Evolutionary conservation across 2,888 invertebrate species (phyloP), one percentile per base, ranked within the genome.

Genomic region (Apoderus coryli): DNA sequence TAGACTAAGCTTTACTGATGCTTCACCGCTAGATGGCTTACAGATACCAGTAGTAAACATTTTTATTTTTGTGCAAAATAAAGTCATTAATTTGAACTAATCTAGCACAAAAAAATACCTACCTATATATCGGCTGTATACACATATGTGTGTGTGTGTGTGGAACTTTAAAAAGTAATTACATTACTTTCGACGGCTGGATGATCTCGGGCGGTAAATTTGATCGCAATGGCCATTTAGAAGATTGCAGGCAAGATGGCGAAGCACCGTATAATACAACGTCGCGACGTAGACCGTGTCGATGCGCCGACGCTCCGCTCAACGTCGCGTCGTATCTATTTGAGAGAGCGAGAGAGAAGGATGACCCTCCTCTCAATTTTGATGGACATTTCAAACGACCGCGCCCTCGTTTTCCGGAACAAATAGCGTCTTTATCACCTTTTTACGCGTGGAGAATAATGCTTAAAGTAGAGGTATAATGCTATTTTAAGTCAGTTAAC

Each of bases 331-430:
- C 51, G 48, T 50, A 52, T 54, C 54, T 52, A 53, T 55, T 55
- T 51, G 54, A 47, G 49, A 53, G 51, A 4, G n/a, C n/a, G n/a
- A n/a, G n/a, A n/a, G n/a, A n/a, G n/a, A n/a, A n/a, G 4, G 28
- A 52, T 52, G 53, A 53, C 52, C 56, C 53, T 55, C 57, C 56
- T 54, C 59, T 57, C 58, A 53, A 59, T 57, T 58, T 59, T 59
- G 59, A 59, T 58, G 57, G 59, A 58, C 59, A 57, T 53, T 34
- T 43, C 49, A 47, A 54, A 55, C 54, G 57, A 55, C 58, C 57
- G 58, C 59, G 57, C 57, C 59, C 56, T 54, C 53, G 44, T 53
- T 52, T 49, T 50, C 47, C 45, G 45, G 47, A 48, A 50, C 53
- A 55, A 54, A 56, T 54, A 52, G 53, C 50, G 45, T 50, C 53